Percentiles rank a stretch among this genome's conserved stretches.
Conservation (phyloP, 2,888 invertebrate genomes). For the Pachycephus smyrnensis region DNA sequence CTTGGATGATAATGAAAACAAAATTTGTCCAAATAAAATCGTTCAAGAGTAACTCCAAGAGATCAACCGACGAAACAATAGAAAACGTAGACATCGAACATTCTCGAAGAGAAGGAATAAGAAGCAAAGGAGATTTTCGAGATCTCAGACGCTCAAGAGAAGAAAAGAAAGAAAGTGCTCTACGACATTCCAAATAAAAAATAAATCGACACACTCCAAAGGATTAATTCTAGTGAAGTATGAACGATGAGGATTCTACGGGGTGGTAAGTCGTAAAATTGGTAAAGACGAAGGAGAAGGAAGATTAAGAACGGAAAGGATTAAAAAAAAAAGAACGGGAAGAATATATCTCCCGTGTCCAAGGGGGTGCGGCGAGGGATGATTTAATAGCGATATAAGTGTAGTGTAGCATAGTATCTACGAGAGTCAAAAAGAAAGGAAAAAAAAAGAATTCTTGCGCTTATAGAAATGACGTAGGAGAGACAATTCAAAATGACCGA, state of each 20-base stretch:
- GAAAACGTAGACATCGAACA: too few relatives aligned
- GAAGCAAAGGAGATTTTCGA: too few relatives aligned
- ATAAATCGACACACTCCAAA: background rate
- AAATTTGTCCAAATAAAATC: too few relatives aligned
- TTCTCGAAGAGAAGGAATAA: too few relatives aligned
- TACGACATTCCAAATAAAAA: background rate
- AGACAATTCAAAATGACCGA: conserved; percentile 35
- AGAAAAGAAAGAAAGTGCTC: background rate
- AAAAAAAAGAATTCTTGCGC: background rate
- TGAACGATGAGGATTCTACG: background rate
- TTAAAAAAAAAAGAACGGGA: background rate
- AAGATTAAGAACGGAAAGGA: background rate
- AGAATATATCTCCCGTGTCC: background rate
- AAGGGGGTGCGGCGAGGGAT: too few relatives aligned
- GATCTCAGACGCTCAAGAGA: too few relatives aligned
- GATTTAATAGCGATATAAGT: too few relatives aligned
- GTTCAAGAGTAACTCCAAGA: too few relatives aligned
- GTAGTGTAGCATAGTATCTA: too few relatives aligned
- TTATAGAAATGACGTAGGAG: background rate
- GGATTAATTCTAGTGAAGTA: too few relatives aligned
- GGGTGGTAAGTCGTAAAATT: background rate
- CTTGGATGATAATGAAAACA: too few relatives aligned
- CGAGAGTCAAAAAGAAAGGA: background rate
- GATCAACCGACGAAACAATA: too few relatives aligned
- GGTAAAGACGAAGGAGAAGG: background rate